Percentiles rank a stretch among this genome's conserved stretches.
phyloP scores from a whole-genome alignment of 2,888 invertebrate species.

The Frankliniella intonsa region DNA sequence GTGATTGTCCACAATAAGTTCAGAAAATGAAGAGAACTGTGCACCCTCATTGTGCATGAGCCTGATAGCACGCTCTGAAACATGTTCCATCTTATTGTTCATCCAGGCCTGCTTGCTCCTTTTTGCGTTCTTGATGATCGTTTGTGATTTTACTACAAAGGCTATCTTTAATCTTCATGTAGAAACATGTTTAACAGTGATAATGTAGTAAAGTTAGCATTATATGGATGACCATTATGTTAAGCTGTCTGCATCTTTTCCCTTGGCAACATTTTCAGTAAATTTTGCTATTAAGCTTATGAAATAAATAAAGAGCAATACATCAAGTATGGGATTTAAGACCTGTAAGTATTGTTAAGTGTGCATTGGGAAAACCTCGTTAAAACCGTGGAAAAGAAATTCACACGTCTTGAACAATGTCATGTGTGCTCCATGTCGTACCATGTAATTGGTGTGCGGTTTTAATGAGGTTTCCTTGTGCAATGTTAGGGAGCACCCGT shows the following conservation, averaged over 20 bases:
- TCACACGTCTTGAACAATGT: neutral
- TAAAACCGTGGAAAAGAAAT: conserved; percentile 2
- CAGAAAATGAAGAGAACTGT: no score
- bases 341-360: neutral
- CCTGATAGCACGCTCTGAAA: no score
- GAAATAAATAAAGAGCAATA: neutral
- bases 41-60: no score
- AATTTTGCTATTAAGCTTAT: neutral
- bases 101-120: no score
- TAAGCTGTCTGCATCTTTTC: conserved; percentile 8
- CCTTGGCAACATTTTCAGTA: neutral
- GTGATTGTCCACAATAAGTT: no score
- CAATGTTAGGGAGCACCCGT: conserved; percentile 46
- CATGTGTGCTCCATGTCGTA: neutral
- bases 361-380: conserved; percentile 9
- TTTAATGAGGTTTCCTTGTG: conserved; percentile 25
- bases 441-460: conserved; percentile 10
- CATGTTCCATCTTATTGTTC: no score
- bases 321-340: neutral
- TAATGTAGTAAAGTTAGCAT: no score
- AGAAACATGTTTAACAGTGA: no score
- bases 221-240: neutral
- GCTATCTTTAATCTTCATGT: no score
- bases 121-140: no score
- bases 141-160: no score